Conservation (phyloP, 2,888 invertebrate genomes). For the Zelleria hepariella region DNA sequence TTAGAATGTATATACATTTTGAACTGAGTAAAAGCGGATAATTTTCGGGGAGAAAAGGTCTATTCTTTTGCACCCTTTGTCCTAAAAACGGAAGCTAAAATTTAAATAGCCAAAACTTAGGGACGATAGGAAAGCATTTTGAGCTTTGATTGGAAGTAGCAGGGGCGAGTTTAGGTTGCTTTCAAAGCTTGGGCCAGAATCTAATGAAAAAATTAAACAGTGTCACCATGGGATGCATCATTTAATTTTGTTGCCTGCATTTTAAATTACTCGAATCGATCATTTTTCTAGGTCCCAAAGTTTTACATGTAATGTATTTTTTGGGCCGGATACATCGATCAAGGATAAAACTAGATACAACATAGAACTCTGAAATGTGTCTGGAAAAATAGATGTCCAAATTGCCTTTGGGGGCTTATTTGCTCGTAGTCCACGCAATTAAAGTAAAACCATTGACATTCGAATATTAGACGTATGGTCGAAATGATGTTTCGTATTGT, state of each 20-base stretch:
- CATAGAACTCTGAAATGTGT: too few species aligned
- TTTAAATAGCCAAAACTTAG: constrained; percentile 12
- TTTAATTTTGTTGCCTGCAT: not conserved
- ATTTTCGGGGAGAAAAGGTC: not conserved
- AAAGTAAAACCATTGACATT: too few species aligned
- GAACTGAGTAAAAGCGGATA: not conserved
- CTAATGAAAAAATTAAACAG: not conserved
- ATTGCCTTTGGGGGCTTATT: too few species aligned
- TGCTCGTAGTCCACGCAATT: too few species aligned
- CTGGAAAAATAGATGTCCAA: too few species aligned
- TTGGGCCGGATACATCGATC: too few species aligned
- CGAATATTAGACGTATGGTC: too few species aligned
- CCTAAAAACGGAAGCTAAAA: constrained; percentile 34
- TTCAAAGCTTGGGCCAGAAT: not conserved
- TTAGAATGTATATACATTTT: not conserved
- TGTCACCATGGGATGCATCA: not conserved
- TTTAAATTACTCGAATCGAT: not conserved
- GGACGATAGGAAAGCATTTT: not conserved
- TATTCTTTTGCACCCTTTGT: constrained; percentile 29
- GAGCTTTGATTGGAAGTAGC: not conserved
- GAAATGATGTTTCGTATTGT: too few species aligned
- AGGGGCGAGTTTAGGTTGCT: not conserved
- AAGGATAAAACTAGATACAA: too few species aligned
- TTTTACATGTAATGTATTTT: too few species aligned
- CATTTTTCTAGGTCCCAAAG: too few species aligned